Percentiles rank a stretch among this genome's conserved stretches.
These are phyloP conservation scores for Pyrrhosoma nymphula DNA, from an alignment of 2,888 invertebrate genomes.

Conservation along the genomic window DNA sequence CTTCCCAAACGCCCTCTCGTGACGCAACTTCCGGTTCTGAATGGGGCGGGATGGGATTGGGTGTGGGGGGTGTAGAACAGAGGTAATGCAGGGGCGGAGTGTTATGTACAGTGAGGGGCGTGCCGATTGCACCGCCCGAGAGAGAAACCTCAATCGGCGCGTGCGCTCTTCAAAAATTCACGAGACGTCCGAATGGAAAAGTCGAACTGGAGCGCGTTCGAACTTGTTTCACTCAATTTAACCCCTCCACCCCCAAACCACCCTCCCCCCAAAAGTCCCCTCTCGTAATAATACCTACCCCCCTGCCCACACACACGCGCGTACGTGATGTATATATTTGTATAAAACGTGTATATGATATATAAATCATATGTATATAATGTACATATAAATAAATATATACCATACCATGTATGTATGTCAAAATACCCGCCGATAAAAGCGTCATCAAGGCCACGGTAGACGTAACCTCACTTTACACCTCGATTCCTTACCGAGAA, in stretches of 20 bases:
- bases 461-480: too few relatives aligned
- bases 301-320: neutral
- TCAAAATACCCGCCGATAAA: too few relatives aligned
- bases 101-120: neutral
- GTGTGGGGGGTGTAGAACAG: neutral
- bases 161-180: conserved; percentile 31
- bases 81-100: neutral
- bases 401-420: too few relatives aligned
- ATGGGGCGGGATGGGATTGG: neutral
- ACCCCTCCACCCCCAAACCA: neutral
- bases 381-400: too few relatives aligned
- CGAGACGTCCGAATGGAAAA: neutral
- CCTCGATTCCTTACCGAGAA: too few relatives aligned
- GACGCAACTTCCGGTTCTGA: neutral
- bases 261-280: neutral
- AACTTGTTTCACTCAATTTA: neutral
- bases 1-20: neutral
- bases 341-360: too few relatives aligned
- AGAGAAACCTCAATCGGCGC: neutral
- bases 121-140: neutral
- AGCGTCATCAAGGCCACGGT: too few relatives aligned
- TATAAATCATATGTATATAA: too few relatives aligned
- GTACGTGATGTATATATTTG: neutral
- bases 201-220: neutral
- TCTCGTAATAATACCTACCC: neutral